These are phyloP conservation scores for Bedellia somnulentella DNA, from an alignment of 2,888 invertebrate genomes.

Conservation along the genomic window DNA sequence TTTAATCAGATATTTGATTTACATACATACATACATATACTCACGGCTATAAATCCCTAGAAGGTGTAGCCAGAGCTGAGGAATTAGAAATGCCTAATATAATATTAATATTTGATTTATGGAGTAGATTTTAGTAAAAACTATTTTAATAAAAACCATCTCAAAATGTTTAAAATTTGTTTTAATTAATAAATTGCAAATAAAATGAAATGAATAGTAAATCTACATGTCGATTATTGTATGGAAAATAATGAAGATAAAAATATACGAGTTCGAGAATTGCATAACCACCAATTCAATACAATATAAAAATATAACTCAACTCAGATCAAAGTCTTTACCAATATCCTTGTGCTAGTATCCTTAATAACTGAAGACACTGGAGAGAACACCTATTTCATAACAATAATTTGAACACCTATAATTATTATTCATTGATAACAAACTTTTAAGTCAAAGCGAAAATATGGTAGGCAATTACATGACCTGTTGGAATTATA, in stretches of 20 bases:
- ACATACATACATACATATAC: no score
- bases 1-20: no score
- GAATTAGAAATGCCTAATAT: no score
- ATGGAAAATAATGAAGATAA: conserved; percentile 36
- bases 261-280: conserved; percentile 56
- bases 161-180: conserved; percentile 50
- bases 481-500: conserved; percentile 53
- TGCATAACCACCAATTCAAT: conserved; percentile 29
- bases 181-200: conserved; percentile 57
- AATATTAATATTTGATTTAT: no score
- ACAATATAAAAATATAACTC: conserved; percentile 58
- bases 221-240: conserved; percentile 60
- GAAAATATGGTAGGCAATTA: conserved; percentile 42
- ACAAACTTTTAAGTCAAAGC: conserved; percentile 54
- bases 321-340: conserved; percentile 57
- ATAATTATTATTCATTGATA: conserved; percentile 44
- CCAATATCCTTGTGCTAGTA: conserved; percentile 61
- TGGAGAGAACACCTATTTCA: conserved; percentile 52
- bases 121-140: no score
- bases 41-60: no score
- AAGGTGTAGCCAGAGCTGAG: no score
- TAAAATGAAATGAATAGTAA: conserved; percentile 47
- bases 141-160: background rate
- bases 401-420: conserved; percentile 57
- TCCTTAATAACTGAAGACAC: conserved; percentile 41